A percentile compares a stretch with the other conserved stretches of the same genome.
Evolutionary conservation across 2,888 invertebrate genomes (phyloP).

Genomic region (Stenurella melanura): DNA sequence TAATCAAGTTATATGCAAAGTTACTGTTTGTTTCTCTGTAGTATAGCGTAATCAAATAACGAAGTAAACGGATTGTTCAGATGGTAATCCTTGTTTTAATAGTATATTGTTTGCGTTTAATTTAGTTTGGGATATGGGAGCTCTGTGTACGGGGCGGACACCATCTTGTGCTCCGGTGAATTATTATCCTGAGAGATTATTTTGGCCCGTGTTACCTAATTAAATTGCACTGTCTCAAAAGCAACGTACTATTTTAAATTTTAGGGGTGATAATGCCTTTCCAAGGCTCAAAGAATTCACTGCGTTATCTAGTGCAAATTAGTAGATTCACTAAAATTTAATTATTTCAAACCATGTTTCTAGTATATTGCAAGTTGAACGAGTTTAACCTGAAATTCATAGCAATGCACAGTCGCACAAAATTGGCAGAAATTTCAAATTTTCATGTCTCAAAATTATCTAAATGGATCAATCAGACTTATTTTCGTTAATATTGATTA

Average conservation of each 20-base stretch:
- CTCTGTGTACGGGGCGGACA: conserved; percentile 16
- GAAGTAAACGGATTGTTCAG: conserved; percentile 57
- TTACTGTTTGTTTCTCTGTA: conserved; percentile 58
- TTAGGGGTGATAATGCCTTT: background rate
- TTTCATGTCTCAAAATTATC: too few relatives aligned
- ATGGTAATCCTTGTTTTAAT: conserved; percentile 57
- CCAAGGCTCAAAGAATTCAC: too few relatives aligned
- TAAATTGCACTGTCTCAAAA: conserved; percentile 27
- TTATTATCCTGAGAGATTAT: conserved; percentile 35
- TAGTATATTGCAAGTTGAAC: too few relatives aligned
- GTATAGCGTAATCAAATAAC: conserved; percentile 56
- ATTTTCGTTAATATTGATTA: too few relatives aligned
- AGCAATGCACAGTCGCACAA: too few relatives aligned
- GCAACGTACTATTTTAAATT: background rate
- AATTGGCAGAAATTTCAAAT: too few relatives aligned
- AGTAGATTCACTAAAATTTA: too few relatives aligned
- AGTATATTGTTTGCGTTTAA: conserved; percentile 59
- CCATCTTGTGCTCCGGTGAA: background rate
- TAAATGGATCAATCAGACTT: too few relatives aligned
- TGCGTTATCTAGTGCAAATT: too few relatives aligned
- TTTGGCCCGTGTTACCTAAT: conserved; percentile 32
- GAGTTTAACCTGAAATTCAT: too few relatives aligned
- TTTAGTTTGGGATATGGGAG: conserved; percentile 46
- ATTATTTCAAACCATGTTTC: too few relatives aligned
- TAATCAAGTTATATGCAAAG: conserved; percentile 58